Base-by-base conservation (phyloP, 2,888 invertebrate genomes). In the Lysandra bellargus region DNA sequence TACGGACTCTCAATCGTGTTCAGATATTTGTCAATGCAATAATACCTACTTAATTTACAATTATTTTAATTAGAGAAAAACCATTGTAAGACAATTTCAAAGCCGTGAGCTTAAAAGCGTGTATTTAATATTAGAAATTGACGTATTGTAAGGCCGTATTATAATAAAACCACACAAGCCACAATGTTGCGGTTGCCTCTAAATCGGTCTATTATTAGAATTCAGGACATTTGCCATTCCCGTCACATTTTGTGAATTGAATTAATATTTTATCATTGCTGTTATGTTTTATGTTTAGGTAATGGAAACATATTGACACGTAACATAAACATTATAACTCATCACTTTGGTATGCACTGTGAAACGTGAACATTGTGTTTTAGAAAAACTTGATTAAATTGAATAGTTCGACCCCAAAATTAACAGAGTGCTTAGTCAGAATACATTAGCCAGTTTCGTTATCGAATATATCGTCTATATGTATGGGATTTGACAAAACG, bases 111-210 rank as follows among this genome's bases (percentile, higher is more conserved):
- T 23, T 23, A 37, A 37, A 33, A 69, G 12, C 17, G 12, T 33
- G 69, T 69, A 69, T 69, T 69, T 69, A 69, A 69, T 69, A 69
- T 69, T 69, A 69, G 69, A 33, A 69, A 69, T 74, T 44, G 74
- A 44, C 74, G 44, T 12, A 74, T 37, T 69, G 69, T 74, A 44
- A 74, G 23, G 44, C 12, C 23, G 74, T 74, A 74, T 74, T 44
- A 74, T 74, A 74, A 23, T 44, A 44, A 74, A 74, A 74, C 74
- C 74, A 74, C 74, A 74, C 44, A 74, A 74, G 74, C 74, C 74
- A 44, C 74, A 74, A n/a, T 23, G 74, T 44, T 9, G 74, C 23
- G 40, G 44, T 74, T 44, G 23, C 73, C 44, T 44, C n/a, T 40
- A 74, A 74, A 74, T 37, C 69, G 33, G 44, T 44, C 44, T 74